A percentile compares a stretch with the other conserved stretches of the same genome.
Evolutionary conservation across 2,113 vertebrate genomes (phyloP).

Genomic region (Semnopithecus entellus): DNA sequence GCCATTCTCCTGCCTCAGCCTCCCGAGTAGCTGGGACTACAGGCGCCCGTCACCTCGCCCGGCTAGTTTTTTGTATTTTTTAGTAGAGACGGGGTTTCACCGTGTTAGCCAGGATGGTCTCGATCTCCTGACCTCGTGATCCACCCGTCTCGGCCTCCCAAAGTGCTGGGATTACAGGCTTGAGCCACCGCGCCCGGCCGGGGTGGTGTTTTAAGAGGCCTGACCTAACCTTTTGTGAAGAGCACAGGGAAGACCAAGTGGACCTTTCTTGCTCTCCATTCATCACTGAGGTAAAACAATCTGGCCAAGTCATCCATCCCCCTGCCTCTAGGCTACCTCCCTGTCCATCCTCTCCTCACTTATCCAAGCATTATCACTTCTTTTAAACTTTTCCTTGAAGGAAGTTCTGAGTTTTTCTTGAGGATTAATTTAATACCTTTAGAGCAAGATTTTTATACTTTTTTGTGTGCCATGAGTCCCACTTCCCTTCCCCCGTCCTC

Average conservation of each 20-base stretch:
- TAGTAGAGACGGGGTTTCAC: neutral
- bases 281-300: neutral
- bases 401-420: neutral
- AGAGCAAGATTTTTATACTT: neutral
- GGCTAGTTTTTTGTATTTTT: neutral
- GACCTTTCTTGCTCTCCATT: neutral
- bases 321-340: neutral
- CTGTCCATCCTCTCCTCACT: neutral
- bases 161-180: neutral
- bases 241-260: neutral
- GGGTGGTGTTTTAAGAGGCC: neutral
- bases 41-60: too few species aligned
- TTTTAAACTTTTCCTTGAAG: neutral
- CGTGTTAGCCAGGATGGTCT: neutral
- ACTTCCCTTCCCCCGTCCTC: neutral
- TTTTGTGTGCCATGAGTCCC: neutral
- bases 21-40: too few species aligned
- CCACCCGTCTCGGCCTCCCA: too few species aligned
- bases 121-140: neutral
- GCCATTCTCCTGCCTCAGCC: too few species aligned
- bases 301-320: neutral
- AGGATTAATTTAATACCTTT: neutral
- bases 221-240: neutral
- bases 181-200: too few species aligned
- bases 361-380: neutral